Evolutionary conservation across 2,888 invertebrate species (phyloP).

Genomic region (Ctenicera cuprea): DNA sequence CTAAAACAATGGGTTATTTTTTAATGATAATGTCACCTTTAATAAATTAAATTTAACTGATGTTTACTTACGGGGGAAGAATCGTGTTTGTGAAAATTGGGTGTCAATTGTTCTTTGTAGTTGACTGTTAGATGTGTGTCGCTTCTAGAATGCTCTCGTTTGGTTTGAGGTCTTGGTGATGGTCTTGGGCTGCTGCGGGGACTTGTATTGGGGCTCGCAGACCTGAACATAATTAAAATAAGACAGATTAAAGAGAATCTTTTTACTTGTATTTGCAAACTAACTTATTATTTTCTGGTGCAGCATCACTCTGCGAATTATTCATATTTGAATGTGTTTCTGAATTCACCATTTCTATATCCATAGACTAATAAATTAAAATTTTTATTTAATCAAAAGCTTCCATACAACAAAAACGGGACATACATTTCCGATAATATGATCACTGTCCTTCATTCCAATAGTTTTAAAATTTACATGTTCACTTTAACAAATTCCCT

Average conservation of each 20-base stretch:
- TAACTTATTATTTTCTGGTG: conserved; percentile 47
- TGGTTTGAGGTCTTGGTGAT: conserved; percentile 72
- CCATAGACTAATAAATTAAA: conserved; percentile 33
- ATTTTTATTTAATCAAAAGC: conserved; percentile 16
- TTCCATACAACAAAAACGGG: conserved; percentile 20
- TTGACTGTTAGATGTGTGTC: conserved; percentile 59
- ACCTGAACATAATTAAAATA: conserved; percentile 58
- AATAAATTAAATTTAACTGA: too few species aligned
- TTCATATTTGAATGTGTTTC: conserved; percentile 37
- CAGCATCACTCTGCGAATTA: conserved; percentile 40
- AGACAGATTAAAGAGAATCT: too few species aligned
- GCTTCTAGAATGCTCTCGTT: conserved; percentile 67
- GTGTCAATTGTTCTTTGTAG: conserved; percentile 47
- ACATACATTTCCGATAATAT: conserved; percentile 34
- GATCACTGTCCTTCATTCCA: conserved; percentile 32
- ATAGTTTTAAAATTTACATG: conserved; percentile 29
- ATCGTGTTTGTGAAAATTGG: conserved; percentile 46
- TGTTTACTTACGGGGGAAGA: conserved; percentile 46
- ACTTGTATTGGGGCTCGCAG: conserved; percentile 70
- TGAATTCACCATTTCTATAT: conserved; percentile 45
- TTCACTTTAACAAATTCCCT: neutral
- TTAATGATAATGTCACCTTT: too few species aligned
- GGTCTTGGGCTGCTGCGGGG: conserved; percentile 74
- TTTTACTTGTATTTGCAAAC: conserved; percentile 12
- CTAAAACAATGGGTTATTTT: too few species aligned